These are phyloP conservation scores for Dipodomys ordii DNA, from an alignment of 2,113 vertebrate genomes.

Conservation along the genomic window DNA sequence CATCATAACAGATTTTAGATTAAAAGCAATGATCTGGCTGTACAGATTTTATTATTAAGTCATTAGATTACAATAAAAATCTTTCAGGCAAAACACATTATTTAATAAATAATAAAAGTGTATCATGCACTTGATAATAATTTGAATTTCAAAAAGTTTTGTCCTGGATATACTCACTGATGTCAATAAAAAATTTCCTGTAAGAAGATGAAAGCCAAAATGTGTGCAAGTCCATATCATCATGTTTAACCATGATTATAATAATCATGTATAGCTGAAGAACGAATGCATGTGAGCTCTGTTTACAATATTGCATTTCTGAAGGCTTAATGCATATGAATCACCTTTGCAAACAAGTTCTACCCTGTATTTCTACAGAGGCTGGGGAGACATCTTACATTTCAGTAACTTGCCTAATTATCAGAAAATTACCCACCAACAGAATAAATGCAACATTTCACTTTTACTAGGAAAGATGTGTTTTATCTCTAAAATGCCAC, in stretches of 20 bases:
- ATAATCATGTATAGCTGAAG: slow-evolving; percentile 55
- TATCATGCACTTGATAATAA: not conserved
- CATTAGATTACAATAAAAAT: slow-evolving; percentile 33
- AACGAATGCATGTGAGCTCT: slow-evolving; percentile 81
- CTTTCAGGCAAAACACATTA: slow-evolving; percentile 20
- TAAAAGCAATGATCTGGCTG: not conserved
- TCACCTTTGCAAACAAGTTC: slow-evolving; percentile 84
- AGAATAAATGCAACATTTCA: slow-evolving; percentile 85
- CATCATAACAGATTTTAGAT: slow-evolving; percentile 48
- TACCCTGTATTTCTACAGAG: slow-evolving; percentile 73
- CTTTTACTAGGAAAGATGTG: slow-evolving; percentile 70
- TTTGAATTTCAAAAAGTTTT: slow-evolving; percentile 36
- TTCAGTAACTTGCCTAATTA: slow-evolving; percentile 90
- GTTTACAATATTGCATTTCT: slow-evolving; percentile 80
- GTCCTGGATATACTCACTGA: slow-evolving; percentile 8
- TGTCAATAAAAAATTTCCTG: not conserved
- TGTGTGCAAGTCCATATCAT: not conserved
- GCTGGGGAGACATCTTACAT: slow-evolving; percentile 86
- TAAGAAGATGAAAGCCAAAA: not conserved
- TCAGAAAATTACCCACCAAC: slow-evolving; percentile 88
- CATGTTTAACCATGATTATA: not conserved
- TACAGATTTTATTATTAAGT: slow-evolving; percentile 54
- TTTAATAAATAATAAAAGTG: slow-evolving; percentile 53
- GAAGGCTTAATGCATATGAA: slow-evolving; percentile 80
- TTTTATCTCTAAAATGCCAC: slow-evolving; percentile 77